These are phyloP conservation scores for Oligia fasciuncula DNA, from an alignment of 2,888 invertebrate genomes.

Conservation along the genomic window DNA sequence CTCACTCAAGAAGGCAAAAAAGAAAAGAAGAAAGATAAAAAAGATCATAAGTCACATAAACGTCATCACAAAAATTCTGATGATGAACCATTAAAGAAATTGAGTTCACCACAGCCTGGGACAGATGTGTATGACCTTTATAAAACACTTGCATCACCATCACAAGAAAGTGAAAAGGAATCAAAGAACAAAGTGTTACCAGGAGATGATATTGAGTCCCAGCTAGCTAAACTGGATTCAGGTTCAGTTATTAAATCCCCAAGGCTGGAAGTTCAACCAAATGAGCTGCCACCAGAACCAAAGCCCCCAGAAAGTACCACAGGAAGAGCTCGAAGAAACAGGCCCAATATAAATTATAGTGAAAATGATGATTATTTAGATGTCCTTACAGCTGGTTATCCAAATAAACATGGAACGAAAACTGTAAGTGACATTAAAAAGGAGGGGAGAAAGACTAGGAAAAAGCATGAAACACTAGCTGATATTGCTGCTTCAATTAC, in stretches of 20 bases:
- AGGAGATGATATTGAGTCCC: conserved; percentile 83
- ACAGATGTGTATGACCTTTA: conserved; percentile 88
- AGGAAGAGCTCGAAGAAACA: conserved; percentile 86
- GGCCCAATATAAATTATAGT: conserved; percentile 89
- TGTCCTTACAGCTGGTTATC: conserved; percentile 83
- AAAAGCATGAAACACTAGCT: conserved; percentile 76
- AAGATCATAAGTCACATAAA: conserved; percentile 89
- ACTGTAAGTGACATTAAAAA: conserved; percentile 85
- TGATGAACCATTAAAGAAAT: conserved; percentile 81
- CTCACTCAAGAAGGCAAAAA: conserved; percentile 83
- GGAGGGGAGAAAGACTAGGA: conserved; percentile 83
- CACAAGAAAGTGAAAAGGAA: conserved; percentile 77
- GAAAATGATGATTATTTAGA: conserved; percentile 90
- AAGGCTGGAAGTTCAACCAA: conserved; percentile 78
- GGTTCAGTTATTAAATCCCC: conserved; percentile 76
- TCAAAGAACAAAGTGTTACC: conserved; percentile 70
- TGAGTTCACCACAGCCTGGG: conserved; percentile 88
- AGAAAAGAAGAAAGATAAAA: conserved; percentile 87
- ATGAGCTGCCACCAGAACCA: conserved; percentile 83
- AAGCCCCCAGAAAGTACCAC: conserved; percentile 82
- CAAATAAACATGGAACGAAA: conserved; percentile 79
- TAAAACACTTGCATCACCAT: conserved; percentile 88
- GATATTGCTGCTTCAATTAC: conserved; percentile 68
- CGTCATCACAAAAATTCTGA: conserved; percentile 85
- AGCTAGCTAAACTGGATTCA: conserved; percentile 82